Percentiles rank a stretch among this genome's conserved stretches.
Evolutionary conservation across 2,888 invertebrate species (phyloP).

Genomic region (Spodoptera exigua): DNA sequence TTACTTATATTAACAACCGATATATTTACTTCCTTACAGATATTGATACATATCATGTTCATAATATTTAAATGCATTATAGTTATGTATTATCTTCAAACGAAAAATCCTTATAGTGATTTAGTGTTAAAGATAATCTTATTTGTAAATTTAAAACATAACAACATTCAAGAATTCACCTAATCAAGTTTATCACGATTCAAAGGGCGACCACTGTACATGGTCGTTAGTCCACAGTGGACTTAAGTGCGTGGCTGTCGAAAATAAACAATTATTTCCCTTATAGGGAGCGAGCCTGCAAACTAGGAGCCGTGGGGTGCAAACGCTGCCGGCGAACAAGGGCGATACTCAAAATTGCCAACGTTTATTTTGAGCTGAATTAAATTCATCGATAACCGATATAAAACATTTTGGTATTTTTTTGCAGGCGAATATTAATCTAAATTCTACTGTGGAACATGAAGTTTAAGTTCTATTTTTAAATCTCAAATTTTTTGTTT

Average conservation of each 20-base stretch:
- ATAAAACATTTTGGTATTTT: too few species aligned
- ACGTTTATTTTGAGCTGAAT: not conserved
- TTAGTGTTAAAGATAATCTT: not conserved
- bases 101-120: too few species aligned
- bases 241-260: slow-evolving; percentile 78
- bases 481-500: too few species aligned
- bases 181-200: slow-evolving; percentile 55
- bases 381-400: not conserved
- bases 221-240: slow-evolving; percentile 70
- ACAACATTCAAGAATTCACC: slow-evolving; percentile 61
- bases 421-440: too few species aligned
- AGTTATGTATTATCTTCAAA: too few species aligned
- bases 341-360: slow-evolving; percentile 50
- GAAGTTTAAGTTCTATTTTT: too few species aligned
- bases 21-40: too few species aligned
- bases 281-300: slow-evolving; percentile 74
- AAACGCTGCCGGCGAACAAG: slow-evolving; percentile 48
- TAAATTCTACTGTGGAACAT: too few species aligned
- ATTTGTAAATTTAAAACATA: slow-evolving; percentile 19
- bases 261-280: slow-evolving; percentile 89
- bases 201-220: slow-evolving; percentile 62
- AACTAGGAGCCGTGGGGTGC: slow-evolving; percentile 75
- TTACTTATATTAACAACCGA: too few species aligned
- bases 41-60: too few species aligned
- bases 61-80: too few species aligned